Evolutionary conservation across 2,113 vertebrate genomes (phyloP).

Genomic region (Zosterops borbonicus): DNA sequence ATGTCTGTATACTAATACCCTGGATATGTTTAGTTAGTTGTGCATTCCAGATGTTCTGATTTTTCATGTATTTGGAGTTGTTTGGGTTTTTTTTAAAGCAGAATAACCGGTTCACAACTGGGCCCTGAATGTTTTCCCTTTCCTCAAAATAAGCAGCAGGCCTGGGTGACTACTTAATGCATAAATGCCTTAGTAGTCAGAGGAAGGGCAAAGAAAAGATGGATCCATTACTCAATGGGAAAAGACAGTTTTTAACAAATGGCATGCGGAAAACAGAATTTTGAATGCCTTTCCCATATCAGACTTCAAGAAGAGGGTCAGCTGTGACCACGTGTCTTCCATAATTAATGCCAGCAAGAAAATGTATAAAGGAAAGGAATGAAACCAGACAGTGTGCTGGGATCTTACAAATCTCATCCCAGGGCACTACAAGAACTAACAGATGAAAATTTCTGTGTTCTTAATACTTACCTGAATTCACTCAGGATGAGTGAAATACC

Average conservation of each 20-base stretch:
- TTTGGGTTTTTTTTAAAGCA: neutral
- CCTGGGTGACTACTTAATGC: neutral
- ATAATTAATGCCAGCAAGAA: conserved; percentile 1
- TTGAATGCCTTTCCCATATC: neutral
- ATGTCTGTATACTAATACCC: neutral
- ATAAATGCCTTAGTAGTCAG: neutral
- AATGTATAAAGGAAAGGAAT: neutral
- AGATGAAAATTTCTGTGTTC: neutral
- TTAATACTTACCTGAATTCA: neutral
- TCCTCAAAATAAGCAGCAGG: neutral
- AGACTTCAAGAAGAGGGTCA: neutral
- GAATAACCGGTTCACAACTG: neutral
- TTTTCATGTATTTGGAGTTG: neutral
- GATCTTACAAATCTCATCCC: neutral
- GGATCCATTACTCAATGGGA: neutral
- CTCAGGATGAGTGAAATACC: neutral
- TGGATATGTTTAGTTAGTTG: neutral
- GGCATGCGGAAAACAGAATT: neutral
- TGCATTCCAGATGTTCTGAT: neutral
- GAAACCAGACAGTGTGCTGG: neutral
- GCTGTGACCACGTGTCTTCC: neutral
- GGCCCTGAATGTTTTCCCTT: neutral
- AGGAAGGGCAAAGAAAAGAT: neutral
- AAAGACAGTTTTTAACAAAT: conserved; percentile 3
- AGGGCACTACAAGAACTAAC: neutral